Evolutionary conservation across 2,888 invertebrate species (phyloP), one percentile per base, ranked within the genome.

Genomic region (Cylindroiulus punctatus): DNA sequence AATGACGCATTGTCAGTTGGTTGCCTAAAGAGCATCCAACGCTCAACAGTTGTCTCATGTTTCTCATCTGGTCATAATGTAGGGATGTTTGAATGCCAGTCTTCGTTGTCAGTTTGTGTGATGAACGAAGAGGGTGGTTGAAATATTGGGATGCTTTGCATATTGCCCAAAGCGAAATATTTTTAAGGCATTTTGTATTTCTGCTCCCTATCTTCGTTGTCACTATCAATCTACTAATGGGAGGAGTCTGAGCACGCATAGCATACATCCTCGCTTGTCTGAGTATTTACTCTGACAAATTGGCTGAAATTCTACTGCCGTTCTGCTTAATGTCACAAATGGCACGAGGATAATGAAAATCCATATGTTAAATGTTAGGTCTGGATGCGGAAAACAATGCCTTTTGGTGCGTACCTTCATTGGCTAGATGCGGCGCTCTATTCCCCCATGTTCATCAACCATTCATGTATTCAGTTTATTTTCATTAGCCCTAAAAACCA

Each of bases 271-370:
- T 65, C 65, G 65, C 65, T 65, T 65, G 65, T 26, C 65, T 65
- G 65, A 65, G 65, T 65, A 65, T 65, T 65, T 65, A 65, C 65
- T 65, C 65, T 65, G 65, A 65, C 65, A 65, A 65, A 65, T 65
- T 65, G 65, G 65, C 65, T 65, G 65, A 65, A 65, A n/a, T 65
- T 65, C 26, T 65, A 22, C 26, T 26, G 65, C 65, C n/a, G 65
- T 65, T 65, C 65, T 65, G 65, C 65, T 65, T 22, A 65, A 22
- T 65, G 65, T 65, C 65, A 65, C 65, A 65, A 65, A 65, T 65
- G 65, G 65, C 65, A 65, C 65, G 26, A 65, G 65, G 65, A 65
- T 65, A 65, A 65, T 65, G 65, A 65, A 65, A 65, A 65, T 65
- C 65, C 65, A 65, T 65, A 65, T 65, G 65, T 65, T 65, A 65